phyloP scores from a whole-genome alignment of 2,797 vertebrate species.

The Emys orbicularis region DNA sequence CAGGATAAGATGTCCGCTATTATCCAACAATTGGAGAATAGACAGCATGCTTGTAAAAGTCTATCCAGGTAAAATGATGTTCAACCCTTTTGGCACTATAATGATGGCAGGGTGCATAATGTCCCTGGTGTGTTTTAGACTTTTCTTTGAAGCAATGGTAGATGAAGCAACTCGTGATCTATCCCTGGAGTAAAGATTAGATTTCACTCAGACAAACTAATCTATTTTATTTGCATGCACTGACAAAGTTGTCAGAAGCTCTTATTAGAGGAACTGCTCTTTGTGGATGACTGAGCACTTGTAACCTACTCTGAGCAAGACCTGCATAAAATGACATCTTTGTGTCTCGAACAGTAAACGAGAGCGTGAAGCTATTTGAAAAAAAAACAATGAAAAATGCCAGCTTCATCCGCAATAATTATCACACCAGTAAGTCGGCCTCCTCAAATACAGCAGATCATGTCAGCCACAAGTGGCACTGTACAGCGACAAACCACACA shows the following conservation, averaged over 20 bases:
- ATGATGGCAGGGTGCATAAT: background rate
- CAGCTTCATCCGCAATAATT: background rate
- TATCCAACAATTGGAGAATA: background rate
- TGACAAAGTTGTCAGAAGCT: constrained; percentile 53
- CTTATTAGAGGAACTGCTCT: constrained; percentile 33
- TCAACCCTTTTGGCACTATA: background rate
- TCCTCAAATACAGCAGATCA: background rate
- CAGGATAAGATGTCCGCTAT: background rate
- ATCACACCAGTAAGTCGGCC: background rate
- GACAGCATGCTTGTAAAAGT: background rate
- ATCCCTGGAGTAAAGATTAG: constrained; percentile 6
- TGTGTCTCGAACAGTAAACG: constrained; percentile 21
- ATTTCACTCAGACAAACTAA: constrained; percentile 58
- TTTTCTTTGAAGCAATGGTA: background rate
- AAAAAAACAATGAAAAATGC: background rate
- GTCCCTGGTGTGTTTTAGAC: background rate
- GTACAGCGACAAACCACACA: background rate
- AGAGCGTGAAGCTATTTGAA: background rate
- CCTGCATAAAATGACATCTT: constrained; percentile 25
- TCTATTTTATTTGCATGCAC: constrained; percentile 51
- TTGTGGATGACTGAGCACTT: constrained; percentile 43
- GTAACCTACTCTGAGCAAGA: constrained; percentile 29
- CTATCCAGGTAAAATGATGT: background rate
- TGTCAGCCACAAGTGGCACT: accelerated
- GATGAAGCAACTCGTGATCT: background rate